phyloP scores from a whole-genome alignment of 2,113 vertebrate genomes.

The Nothocercus nigrocapillus region DNA sequence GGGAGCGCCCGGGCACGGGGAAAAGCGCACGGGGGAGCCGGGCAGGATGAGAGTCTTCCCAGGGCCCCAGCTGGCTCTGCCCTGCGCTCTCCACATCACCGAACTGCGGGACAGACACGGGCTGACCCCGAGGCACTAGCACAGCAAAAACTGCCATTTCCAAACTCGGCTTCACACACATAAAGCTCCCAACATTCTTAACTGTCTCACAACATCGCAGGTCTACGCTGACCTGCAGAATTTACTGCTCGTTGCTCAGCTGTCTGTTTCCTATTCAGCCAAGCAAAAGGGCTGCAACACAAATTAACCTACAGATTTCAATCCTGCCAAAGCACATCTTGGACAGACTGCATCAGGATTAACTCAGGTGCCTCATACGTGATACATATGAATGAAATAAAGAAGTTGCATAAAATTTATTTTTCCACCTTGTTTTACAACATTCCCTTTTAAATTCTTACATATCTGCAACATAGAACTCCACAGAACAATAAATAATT shows the following conservation, averaged over 20 bases:
- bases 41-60: neutral
- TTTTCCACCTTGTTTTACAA: constrained; percentile 58
- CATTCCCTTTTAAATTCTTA: constrained; percentile 61
- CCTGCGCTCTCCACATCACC: too few species aligned
- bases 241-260: neutral
- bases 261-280: accelerated
- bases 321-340: neutral
- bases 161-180: too few species aligned
- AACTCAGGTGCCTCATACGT: neutral
- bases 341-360: neutral
- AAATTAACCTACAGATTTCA: accelerated
- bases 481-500: constrained; percentile 68
- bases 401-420: constrained; percentile 67
- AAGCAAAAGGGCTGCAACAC: accelerated
- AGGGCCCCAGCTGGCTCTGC: neutral
- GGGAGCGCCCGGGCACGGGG: neutral
- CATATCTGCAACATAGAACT: constrained; percentile 50
- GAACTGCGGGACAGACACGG: accelerated
- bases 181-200: too few species aligned
- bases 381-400: neutral
- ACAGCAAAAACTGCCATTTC: neutral
- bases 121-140: neutral
- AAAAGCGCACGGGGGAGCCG: too few species aligned
- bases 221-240: neutral
- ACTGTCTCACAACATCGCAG: neutral